These are phyloP conservation scores for Grammomys surdaster DNA, from an alignment of 2,113 vertebrate genomes.

Conservation along the genomic window DNA sequence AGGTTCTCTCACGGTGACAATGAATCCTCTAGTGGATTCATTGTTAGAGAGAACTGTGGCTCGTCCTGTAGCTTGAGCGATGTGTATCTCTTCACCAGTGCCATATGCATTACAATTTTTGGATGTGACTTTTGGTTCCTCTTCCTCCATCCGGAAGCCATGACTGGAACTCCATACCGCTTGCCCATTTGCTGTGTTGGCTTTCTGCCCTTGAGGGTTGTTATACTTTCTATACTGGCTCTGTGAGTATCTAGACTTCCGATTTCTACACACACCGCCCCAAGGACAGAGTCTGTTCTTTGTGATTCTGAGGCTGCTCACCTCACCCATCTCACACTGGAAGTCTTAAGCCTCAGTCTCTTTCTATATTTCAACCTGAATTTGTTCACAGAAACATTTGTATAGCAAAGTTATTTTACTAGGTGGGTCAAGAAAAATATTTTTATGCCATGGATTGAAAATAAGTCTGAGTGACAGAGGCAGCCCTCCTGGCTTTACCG, in stretches of 20 bases:
- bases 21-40: neutral
- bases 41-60: neutral
- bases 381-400: constrained; percentile 24
- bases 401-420: neutral
- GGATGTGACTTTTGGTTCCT: neutral
- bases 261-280: neutral
- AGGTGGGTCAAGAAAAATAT: neutral
- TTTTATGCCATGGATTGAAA: neutral
- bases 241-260: neutral
- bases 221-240: neutral
- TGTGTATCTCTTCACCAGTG: neutral
- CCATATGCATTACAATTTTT: neutral
- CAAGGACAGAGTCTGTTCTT: neutral
- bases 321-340: neutral
- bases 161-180: neutral
- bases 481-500: neutral
- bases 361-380: neutral
- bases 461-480: neutral
- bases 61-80: no score
- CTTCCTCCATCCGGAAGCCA: neutral
- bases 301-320: neutral
- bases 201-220: neutral
- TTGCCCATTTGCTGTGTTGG: no score
- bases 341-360: neutral
- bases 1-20: neutral